Evolutionary conservation across 2,113 vertebrate genomes (phyloP).

Genomic region (Micromys minutus): DNA sequence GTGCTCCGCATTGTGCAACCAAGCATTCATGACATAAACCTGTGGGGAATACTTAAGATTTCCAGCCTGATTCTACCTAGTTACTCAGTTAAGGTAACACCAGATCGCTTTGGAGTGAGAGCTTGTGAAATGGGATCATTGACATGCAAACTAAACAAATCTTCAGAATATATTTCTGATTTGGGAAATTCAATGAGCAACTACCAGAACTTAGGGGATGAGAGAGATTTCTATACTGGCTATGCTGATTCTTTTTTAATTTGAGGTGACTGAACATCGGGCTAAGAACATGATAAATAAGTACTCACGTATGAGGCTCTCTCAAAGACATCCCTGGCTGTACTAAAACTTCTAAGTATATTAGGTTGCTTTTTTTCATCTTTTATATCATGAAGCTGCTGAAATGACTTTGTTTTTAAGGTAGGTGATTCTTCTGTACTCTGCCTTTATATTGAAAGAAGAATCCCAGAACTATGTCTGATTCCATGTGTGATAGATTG

Average conservation of each 20-base stretch:
- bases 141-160: neutral
- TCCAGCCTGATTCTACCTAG: neutral
- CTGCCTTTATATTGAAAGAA: neutral
- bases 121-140: conserved; percentile 21
- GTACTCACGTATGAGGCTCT: neutral
- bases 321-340: neutral
- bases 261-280: neutral
- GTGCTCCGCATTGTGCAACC: neutral
- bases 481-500: neutral
- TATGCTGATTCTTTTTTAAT: neutral
- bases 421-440: neutral
- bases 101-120: neutral
- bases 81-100: neutral
- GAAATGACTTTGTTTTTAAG: conserved; percentile 19
- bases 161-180: neutral
- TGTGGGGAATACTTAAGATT: neutral
- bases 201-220: neutral
- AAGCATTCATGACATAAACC: neutral
- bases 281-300: neutral
- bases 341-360: neutral
- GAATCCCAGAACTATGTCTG: neutral
- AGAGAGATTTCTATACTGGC: neutral
- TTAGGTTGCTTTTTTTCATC: neutral
- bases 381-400: neutral
- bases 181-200: neutral